A percentile compares a stretch with the other conserved stretches of the same genome.
Evolutionary conservation across 2,888 invertebrate species (phyloP).

Genomic region (Dromius quadrimaculatus): DNA sequence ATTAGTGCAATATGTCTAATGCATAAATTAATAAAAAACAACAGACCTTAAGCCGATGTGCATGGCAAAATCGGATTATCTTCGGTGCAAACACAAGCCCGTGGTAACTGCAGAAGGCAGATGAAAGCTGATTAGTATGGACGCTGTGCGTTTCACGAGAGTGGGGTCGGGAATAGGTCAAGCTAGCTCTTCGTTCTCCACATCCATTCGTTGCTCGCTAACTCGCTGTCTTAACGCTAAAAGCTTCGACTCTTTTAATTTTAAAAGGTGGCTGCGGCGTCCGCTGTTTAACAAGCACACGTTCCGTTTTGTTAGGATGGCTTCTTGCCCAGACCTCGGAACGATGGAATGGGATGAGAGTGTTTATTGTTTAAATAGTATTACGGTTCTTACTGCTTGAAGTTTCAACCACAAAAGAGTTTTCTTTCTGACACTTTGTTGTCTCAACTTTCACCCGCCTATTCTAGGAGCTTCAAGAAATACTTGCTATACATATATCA

Average conservation of each 20-base stretch:
- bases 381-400: constrained; percentile 31
- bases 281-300: constrained; percentile 43
- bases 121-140: constrained; percentile 46
- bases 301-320: constrained; percentile 38
- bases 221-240: constrained; percentile 51
- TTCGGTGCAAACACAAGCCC: constrained; percentile 8
- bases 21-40: constrained; percentile 48
- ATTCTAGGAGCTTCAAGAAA: neutral
- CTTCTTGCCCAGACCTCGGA: constrained; percentile 25
- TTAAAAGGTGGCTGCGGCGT: constrained; percentile 42
- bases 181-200: constrained; percentile 33
- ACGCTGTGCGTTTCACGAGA: constrained; percentile 37
- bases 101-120: constrained; percentile 23
- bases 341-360: constrained; percentile 27
- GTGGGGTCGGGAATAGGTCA: constrained; percentile 51
- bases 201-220: constrained; percentile 38
- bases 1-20: constrained; percentile 22
- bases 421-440: neutral
- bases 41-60: constrained; percentile 29
- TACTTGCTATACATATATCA: neutral
- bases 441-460: constrained; percentile 1
- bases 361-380: constrained; percentile 37
- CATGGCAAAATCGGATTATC: constrained; percentile 48
- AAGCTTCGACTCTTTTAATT: constrained; percentile 51
- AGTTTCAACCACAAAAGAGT: constrained; percentile 25